These are phyloP conservation scores for Micronycteris hirsuta DNA, from an alignment of 2,113 vertebrate species.

Conservation along the genomic window DNA sequence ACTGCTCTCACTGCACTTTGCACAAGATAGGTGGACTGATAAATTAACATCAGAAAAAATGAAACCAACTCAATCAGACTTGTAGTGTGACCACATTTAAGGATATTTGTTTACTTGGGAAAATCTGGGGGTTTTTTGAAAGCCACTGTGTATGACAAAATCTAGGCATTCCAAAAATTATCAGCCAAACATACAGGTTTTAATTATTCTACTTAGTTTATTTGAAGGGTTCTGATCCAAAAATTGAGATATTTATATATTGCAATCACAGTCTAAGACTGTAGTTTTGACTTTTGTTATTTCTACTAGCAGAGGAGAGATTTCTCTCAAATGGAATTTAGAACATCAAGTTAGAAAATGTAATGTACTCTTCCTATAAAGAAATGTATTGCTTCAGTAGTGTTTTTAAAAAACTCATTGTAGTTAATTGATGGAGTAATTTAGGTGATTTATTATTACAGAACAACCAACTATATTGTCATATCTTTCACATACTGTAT, in stretches of 20 bases:
- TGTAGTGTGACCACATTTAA: neutral
- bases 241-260: neutral
- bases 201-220: neutral
- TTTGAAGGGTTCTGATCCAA: neutral
- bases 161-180: neutral
- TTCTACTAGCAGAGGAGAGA: neutral
- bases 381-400: neutral
- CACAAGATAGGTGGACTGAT: neutral
- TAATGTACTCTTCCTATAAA: neutral
- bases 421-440: neutral
- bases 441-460: neutral
- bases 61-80: neutral
- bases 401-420: neutral
- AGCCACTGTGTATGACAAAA: neutral
- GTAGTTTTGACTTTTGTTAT: neutral
- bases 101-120: neutral
- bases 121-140: neutral
- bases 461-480: neutral
- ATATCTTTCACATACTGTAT: neutral
- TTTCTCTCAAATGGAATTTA: neutral
- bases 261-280: neutral
- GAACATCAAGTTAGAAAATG: neutral
- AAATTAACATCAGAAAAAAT: slow-evolving; percentile 11
- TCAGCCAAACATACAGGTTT: neutral
- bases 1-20: neutral